A percentile compares a stretch with the other conserved stretches of the same genome.
Conservation (phyloP, 2,797 vertebrate species). For the Chaenodraco wilsoni region DNA sequence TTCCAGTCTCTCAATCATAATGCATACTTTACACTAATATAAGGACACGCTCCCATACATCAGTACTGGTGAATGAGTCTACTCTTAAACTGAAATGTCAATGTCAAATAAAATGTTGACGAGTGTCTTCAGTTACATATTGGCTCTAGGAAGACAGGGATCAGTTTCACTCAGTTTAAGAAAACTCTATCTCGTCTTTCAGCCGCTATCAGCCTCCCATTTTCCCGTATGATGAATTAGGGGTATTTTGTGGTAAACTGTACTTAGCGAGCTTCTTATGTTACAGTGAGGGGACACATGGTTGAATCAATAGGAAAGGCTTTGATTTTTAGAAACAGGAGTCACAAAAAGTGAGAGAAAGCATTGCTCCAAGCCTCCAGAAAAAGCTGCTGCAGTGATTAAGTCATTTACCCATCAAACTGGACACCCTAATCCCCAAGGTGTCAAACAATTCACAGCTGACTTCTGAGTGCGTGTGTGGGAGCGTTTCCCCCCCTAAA, state of each 20-base stretch:
- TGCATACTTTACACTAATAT: constrained; percentile 6
- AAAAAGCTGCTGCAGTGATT: constrained; percentile 70
- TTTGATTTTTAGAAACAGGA: constrained; percentile 65
- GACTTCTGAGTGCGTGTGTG: neutral
- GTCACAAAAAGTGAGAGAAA: constrained; percentile 42
- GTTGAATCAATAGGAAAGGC: constrained; percentile 64
- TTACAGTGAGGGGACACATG: constrained; percentile 76
- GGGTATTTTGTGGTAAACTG: constrained; percentile 79
- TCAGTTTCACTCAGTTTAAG: constrained; percentile 57
- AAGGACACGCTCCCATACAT: constrained; percentile 31
- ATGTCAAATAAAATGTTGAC: constrained; percentile 21
- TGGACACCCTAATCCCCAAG: constrained; percentile 70
- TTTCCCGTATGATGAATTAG: constrained; percentile 86
- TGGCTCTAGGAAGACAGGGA: constrained; percentile 55
- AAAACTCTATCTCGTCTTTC: constrained; percentile 74
- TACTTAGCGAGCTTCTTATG: constrained; percentile 77
- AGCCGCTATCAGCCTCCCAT: constrained; percentile 80
- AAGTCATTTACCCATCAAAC: constrained; percentile 83
- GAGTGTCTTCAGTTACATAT: constrained; percentile 69
- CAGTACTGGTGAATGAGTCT: constrained; percentile 32
- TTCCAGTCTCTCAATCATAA: neutral
- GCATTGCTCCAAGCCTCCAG: constrained; percentile 64
- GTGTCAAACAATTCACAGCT: constrained; percentile 60
- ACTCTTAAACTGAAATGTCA: too few relatives aligned
- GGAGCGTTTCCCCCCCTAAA: neutral